These are phyloP conservation scores for Nebria ingens DNA, from an alignment of 1,140 invertebrate species.

Conservation along the genomic window DNA sequence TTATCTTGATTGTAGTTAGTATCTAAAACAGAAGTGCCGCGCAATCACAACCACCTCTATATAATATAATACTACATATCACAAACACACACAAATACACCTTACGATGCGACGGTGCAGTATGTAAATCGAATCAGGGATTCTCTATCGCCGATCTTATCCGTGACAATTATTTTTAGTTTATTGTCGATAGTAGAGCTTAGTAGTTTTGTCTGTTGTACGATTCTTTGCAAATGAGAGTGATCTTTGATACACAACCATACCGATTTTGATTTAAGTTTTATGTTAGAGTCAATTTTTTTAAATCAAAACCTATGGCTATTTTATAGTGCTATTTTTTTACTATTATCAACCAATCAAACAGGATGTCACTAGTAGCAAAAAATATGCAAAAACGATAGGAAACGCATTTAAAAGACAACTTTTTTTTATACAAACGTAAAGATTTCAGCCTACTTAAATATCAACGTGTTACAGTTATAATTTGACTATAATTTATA, in stretches of 20 bases:
- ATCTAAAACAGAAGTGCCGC: conserved; percentile 1
- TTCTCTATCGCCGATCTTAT: conserved; percentile 19
- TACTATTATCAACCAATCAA: too few relatives aligned
- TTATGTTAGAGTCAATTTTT: too few relatives aligned
- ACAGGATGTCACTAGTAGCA: too few relatives aligned
- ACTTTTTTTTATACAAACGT: too few relatives aligned
- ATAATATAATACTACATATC: neutral
- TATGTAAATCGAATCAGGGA: conserved; percentile 4
- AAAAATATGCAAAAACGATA: too few relatives aligned
- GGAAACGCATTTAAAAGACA: too few relatives aligned
- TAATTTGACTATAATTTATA: too few relatives aligned
- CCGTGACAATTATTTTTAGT: conserved; percentile 28
- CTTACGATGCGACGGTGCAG: neutral
- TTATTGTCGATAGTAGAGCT: conserved; percentile 21
- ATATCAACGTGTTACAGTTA: too few relatives aligned
- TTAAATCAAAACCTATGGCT: too few relatives aligned
- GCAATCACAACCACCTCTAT: neutral
- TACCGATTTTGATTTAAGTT: too few relatives aligned
- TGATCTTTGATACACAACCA: conserved; percentile 3
- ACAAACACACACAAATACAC: neutral
- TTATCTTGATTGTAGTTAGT: conserved; percentile 9
- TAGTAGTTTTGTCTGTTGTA: conserved; percentile 17
- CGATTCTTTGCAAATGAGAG: conserved; percentile 27
- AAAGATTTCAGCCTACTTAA: too few relatives aligned
- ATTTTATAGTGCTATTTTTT: too few relatives aligned